Evolutionary conservation across 2,113 vertebrate species (phyloP), one percentile per base, ranked within the genome.

Genomic region (Tricholaema leucomelas): DNA sequence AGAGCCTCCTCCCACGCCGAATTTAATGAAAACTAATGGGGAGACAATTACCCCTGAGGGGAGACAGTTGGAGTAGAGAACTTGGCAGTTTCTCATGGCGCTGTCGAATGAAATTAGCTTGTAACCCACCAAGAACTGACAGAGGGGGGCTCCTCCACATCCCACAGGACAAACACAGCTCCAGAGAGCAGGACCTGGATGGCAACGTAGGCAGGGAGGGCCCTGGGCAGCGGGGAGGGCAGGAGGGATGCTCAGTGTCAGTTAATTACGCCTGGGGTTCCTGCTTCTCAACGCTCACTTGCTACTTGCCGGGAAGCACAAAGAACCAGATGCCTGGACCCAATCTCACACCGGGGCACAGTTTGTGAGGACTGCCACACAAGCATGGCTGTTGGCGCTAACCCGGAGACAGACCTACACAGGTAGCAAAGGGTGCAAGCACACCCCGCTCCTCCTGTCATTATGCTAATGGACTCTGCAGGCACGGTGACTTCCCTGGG

Each of bases 31-130:
- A 89, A 83, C 77, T 48, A 66, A 85, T 31, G 73, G 58, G 75
- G 81, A 89, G 91, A 94, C 71, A 50, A 88, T 95, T 69, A 95
- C 63, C 71, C 92, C 81, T 33, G n/a, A 35, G 67, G 15, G 78
- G 79, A 92, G 89, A 76, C 3, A 0, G 87, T 85, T 35, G 2
- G 60, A 74, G 84, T 88, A 79, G 84, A 75, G 72, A 87, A 48
- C 30, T 9, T 82, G 87, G 93, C 87, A 73, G 67, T 91, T 95
- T 80, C 83, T 90, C 75, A 31, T 54, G 54, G 46, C 0, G 0
- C 6, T 50, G 61, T 69, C 87, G 60, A 74, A 70, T 46, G 50
- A 65, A 67, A 92, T 25, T 14, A 82, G 67, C 35, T 38, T 33
- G 64, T 74, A 66, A 85, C 44, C 15, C 19, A 8, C 38, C 61